Percentiles rank a stretch among this genome's conserved stretches.
phyloP scores from a whole-genome alignment of 2,888 invertebrate species.

The Spatulosminthurus flaviceps region DNA sequence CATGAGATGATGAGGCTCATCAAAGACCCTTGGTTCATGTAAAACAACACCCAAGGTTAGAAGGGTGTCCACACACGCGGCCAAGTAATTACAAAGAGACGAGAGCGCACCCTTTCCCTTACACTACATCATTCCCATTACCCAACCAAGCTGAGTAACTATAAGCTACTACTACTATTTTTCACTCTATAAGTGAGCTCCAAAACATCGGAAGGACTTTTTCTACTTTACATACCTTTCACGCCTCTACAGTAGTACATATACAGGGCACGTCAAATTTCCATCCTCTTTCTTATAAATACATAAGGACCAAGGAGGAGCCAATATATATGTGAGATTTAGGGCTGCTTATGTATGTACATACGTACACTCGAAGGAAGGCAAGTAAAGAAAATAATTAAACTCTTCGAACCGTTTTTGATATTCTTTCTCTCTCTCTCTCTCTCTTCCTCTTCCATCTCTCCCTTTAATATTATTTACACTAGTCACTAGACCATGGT shows the following conservation, averaged over 20 bases:
- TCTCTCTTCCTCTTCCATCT: not conserved
- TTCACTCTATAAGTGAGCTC: too few species aligned
- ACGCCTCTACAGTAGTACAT: too few species aligned
- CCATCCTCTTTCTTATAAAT: too few species aligned
- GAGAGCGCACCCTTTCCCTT: slow-evolving; percentile 14
- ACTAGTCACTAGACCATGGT: not conserved
- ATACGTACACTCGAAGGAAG: too few species aligned
- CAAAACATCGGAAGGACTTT: not conserved
- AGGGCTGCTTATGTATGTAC: not conserved
- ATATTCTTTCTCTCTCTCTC: slow-evolving; percentile 36
- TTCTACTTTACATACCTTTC: too few species aligned
- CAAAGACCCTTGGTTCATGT: slow-evolving; percentile 46
- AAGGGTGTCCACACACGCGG: slow-evolving; percentile 46
- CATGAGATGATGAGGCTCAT: slow-evolving; percentile 39
- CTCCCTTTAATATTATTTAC: slow-evolving; percentile 32
- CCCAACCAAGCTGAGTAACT: too few species aligned
- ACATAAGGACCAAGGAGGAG: too few species aligned
- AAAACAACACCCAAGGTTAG: slow-evolving; percentile 48
- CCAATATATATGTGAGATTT: too few species aligned
- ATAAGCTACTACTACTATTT: too few species aligned
- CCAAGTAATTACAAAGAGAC: slow-evolving; percentile 40
- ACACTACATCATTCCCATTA: slow-evolving; percentile 5
- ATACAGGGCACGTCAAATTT: too few species aligned
- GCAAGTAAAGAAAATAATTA: slow-evolving; percentile 48
- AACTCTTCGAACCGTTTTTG: slow-evolving; percentile 44